Evolutionary conservation across 1,140 invertebrate genomes (phyloP).

Genomic region (Onthophagus taurus): DNA sequence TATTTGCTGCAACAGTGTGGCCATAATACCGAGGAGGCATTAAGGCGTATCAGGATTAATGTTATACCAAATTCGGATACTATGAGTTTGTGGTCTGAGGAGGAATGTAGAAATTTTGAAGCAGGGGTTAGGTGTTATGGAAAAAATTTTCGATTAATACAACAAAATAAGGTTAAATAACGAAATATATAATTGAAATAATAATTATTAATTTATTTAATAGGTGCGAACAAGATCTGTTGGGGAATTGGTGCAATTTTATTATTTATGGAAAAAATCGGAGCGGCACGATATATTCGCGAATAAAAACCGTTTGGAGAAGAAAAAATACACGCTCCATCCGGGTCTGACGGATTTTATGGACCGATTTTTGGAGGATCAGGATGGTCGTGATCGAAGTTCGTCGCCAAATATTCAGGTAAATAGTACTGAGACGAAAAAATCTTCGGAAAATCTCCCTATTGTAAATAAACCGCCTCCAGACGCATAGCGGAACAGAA

Average conservation of each 20-base stretch:
- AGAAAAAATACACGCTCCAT: constrained; percentile 80
- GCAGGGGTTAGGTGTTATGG: constrained; percentile 84
- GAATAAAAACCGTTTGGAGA: constrained; percentile 72
- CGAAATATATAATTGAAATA: background rate
- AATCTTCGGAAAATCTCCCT: constrained; percentile 2
- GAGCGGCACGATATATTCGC: constrained; percentile 91
- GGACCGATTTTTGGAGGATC: constrained; percentile 77
- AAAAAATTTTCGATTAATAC: constrained; percentile 93
- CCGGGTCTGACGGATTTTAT: constrained; percentile 80
- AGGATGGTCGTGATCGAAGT: constrained; percentile 48
- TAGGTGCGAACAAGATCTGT: constrained; percentile 87
- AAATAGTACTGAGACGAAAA: constrained; percentile 14
- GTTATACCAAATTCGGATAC: constrained; percentile 59
- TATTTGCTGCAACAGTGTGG: constrained; percentile 89
- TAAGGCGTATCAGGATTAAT: constrained; percentile 74
- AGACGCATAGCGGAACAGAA: constrained; percentile 14
- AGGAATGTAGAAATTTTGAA: constrained; percentile 96
- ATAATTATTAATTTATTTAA: constrained; percentile 4
- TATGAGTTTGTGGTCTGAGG: constrained; percentile 90
- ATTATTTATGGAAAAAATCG: constrained; percentile 99
- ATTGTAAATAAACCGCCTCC: constrained; percentile 17
- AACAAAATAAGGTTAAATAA: constrained; percentile 79
- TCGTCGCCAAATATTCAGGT: constrained; percentile 37
- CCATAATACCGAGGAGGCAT: constrained; percentile 87
- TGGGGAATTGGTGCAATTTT: constrained; percentile 94